Evolutionary conservation across 1,140 invertebrate genomes (phyloP).

Genomic region (Metopolophium dirhodum): DNA sequence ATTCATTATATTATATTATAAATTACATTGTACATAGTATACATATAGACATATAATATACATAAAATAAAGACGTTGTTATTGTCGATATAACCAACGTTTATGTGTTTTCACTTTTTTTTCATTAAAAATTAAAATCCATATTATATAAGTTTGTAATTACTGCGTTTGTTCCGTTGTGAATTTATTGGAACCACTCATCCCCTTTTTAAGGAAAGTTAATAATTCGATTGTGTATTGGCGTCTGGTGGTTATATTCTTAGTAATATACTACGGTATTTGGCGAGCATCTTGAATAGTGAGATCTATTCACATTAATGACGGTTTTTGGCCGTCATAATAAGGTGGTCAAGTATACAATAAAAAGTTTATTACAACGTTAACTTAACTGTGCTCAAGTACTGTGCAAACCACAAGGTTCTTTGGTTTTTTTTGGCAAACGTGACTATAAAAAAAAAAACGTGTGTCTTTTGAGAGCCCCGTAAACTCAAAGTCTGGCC

Average conservation of each 20-base stretch:
- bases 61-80: background rate
- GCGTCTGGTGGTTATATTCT: background rate
- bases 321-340: background rate
- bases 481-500: background rate
- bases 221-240: background rate
- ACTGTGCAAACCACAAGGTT: background rate
- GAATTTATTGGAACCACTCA: background rate
- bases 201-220: background rate
- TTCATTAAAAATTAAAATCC: background rate
- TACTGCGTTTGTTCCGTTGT: background rate
- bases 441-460: background rate
- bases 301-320: background rate
- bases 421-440: background rate
- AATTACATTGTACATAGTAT: background rate
- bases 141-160: background rate
- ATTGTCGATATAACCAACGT: background rate
- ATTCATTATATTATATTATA: background rate
- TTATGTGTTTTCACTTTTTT: background rate
- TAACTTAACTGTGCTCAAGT: background rate
- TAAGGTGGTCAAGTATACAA: background rate
- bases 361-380: background rate
- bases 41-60: background rate
- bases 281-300: constrained; percentile 2
- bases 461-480: background rate
- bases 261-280: background rate